Base-by-base conservation (phyloP, 2,888 invertebrate species). In the Tipula vernalis region DNA sequence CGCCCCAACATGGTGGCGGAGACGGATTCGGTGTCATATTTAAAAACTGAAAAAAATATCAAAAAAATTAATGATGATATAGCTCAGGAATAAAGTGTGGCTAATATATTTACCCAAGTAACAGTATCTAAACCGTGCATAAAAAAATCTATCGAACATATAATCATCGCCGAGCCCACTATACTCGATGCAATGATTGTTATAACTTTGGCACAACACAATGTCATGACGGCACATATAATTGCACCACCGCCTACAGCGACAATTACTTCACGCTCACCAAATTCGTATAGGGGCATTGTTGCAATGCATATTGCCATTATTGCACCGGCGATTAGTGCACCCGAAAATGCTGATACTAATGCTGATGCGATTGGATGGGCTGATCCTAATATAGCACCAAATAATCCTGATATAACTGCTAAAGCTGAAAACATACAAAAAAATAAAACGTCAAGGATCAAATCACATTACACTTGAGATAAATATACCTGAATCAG, bases 271-370 rank as follows among this genome's bases (percentile, higher is more conserved):
- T 91, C 91, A 51, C 90, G 89, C 88, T 91, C 91, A 86, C 92
- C 91, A 88, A 91, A 91, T 87, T 91, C 91, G 89, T 91, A 91
- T 87, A 91, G 90, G 86, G 91, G 91, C 91, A 91, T 91, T 86
- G 91, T 91, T 87, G 92, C 91, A 44, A 91, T 90, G 87, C 92
- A 91, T 4, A 91, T 89, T 15, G 91, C 91, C 91, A 91, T 91
- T 2, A 91, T 90, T 15, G 91, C 90, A 18, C 91, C 91, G 8
- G 91, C 91, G 41, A 91, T 89, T 44, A 91, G 87, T 4, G 91
- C 91, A 36, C 91, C 91, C 2, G 91, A 91, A 89, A 91, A 91
- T 86, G 90, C 91, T 86, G 88, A 88, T 12, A 91, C 91, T 87
- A 91, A 88, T 5, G 91, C 91, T 36, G 92, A 91, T 36, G 91